Conservation (phyloP, 2,888 invertebrate species). For the Nasonovia ribisnigri region DNA sequence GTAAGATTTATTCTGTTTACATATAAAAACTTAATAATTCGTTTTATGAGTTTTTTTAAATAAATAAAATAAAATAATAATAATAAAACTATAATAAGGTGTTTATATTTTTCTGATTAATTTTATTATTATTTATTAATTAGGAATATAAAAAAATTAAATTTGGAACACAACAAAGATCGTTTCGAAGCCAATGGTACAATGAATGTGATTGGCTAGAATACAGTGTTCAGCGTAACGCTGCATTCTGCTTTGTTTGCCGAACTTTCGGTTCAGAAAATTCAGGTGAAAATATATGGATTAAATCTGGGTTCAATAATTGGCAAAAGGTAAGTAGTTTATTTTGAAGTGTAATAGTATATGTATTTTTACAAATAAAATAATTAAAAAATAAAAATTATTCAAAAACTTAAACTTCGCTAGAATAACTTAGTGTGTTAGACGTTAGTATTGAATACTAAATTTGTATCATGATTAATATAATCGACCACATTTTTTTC, state of each 20-base stretch:
- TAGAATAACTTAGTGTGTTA: constrained; percentile 10
- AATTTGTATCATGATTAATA: not conserved
- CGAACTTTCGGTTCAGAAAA: not conserved
- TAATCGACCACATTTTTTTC: not conserved
- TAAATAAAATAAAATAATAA: too few relatives aligned
- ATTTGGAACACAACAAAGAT: not conserved
- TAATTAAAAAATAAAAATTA: not conserved
- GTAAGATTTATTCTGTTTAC: too few relatives aligned
- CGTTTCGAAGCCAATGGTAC: constrained; percentile 14
- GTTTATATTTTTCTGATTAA: not conserved
- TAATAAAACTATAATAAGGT: not conserved
- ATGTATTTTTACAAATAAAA: constrained; percentile 8
- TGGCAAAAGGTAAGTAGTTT: constrained; percentile 9
- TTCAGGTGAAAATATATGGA: not conserved
- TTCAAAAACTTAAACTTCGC: not conserved
- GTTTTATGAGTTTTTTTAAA: too few relatives aligned
- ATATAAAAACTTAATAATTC: too few relatives aligned
- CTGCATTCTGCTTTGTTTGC: constrained; percentile 2
- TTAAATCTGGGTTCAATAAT: constrained; percentile 6
- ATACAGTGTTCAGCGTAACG: not conserved
- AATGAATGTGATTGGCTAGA: not conserved
- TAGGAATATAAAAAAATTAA: not conserved
- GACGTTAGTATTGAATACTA: not conserved
- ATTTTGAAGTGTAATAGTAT: not conserved
- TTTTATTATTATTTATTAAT: not conserved